phyloP scores from a whole-genome alignment of 2,113 vertebrate species.

The Gadus chalcogrammus region DNA sequence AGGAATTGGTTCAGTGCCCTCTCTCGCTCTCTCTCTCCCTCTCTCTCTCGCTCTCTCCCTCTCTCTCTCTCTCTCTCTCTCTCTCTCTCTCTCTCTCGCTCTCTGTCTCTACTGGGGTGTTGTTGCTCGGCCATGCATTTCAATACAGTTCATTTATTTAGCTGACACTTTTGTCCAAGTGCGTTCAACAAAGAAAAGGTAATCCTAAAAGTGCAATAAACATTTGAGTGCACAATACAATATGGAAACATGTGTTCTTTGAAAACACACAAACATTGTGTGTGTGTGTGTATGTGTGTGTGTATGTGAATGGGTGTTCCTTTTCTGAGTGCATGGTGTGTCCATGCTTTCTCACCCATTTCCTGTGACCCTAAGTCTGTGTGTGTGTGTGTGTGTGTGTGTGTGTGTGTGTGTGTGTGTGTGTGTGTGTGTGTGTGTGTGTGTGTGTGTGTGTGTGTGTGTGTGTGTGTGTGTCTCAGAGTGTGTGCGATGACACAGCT shows the following conservation, averaged over 20 bases:
- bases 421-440: constrained; percentile 24
- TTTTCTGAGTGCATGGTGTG: not conserved
- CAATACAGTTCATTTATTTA: too few relatives aligned
- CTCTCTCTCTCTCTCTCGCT: too few relatives aligned
- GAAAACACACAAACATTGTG: not conserved
- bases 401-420: constrained; percentile 10
- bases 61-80: not conserved
- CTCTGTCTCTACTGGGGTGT: too few relatives aligned
- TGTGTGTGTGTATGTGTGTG: not conserved
- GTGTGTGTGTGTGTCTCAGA: constrained; percentile 1
- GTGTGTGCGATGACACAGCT: constrained; percentile 52
- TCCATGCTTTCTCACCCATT: not conserved
- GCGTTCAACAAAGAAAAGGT: too few relatives aligned
- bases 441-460: constrained; percentile 5
- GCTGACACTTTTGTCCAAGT: too few relatives aligned
- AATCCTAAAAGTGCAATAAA: too few relatives aligned
- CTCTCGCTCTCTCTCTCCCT: constrained; percentile 28
- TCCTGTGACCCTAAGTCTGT: not conserved
- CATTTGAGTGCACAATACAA: too few relatives aligned
- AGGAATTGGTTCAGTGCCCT: constrained; percentile 37
- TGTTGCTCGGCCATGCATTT: too few relatives aligned
- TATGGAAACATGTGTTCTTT: too few relatives aligned
- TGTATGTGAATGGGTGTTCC: too few relatives aligned
- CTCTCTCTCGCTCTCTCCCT: constrained; percentile 30
- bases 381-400: constrained; percentile 3